Base-by-base conservation (phyloP, 37 sponge, comb jelly and placozoan species). In the Aplysina aerophoba region DNA sequence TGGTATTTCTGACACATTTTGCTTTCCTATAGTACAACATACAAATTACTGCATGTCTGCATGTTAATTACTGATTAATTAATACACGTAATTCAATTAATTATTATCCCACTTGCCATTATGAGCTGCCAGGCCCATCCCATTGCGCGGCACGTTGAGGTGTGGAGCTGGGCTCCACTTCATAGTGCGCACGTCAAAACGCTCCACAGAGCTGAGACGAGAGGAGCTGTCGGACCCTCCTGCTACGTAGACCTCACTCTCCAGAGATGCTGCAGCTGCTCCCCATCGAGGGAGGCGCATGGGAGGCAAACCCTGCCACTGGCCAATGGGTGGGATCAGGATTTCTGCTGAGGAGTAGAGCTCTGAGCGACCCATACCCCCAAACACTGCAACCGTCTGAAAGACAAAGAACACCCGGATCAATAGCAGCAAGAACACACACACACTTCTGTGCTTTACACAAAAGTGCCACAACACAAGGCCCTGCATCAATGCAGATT, bases 141-240 rank as follows among this genome's bases (percentile, higher is more conserved):
- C 92, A 78, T 88, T 86, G 41, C 92, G 85, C 13, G 86, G 82
- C 13, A 56, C 25, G 20, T 67, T 55, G 89, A 92, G 88, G 17
- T 81, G 89, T 0, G 89, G 36, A 0, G 59, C 69, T 0, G 85
- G 59, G 12, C 55, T 88, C 92, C 92, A 92, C 38, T 82, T 79
- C 35, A 84, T 85, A 0, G 31, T 63, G 12, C n/a, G 14, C 28
- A 85, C 67, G 37, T 88, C 82, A 54, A 88, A 94, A 8, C 77
- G 22, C 55, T 89, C 92, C 20, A 91, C 92, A 25, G 84, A 77
- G 85, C 64, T 64, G 64, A 94, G 81, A 13, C 90, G 73, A 21
- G 84, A 77, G 24, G 89, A 83, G 22, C 81, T 89, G 67, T 92
- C 90, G 28, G 80, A 84, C 25, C 95, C 95, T 20, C 95, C 95